These are phyloP conservation scores for Maccullochella peelii DNA, from an alignment of 2,113 vertebrate genomes.

Conservation along the genomic window DNA sequence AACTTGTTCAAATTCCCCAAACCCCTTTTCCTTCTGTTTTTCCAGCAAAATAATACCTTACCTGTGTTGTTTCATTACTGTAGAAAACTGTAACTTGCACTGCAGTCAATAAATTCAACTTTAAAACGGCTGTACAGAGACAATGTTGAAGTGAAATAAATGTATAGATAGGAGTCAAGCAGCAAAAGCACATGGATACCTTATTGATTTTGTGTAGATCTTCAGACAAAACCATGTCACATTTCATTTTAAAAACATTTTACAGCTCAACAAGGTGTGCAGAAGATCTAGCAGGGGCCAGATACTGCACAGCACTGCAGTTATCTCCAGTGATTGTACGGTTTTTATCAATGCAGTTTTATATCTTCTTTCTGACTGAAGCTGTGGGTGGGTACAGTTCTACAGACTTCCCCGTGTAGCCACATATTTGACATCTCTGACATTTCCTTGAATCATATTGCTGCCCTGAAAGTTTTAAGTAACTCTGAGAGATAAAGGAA, in stretches of 20 bases:
- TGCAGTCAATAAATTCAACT: neutral
- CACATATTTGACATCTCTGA: conserved; percentile 16
- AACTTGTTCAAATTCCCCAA: neutral
- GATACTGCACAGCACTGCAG: neutral
- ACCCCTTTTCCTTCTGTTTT: neutral
- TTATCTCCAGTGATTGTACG: neutral
- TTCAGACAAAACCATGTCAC: neutral
- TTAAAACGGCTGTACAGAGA: neutral
- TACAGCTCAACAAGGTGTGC: conserved; percentile 12
- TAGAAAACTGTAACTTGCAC: neutral
- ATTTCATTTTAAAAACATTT: conserved; percentile 3
- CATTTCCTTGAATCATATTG: conserved; percentile 39
- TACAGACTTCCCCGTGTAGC: neutral
- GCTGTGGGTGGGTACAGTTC: no score
- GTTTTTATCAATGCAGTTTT: neutral
- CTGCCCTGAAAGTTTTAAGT: conserved; percentile 32
- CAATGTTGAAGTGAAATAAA: neutral
- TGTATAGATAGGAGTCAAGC: neutral
- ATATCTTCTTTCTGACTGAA: neutral
- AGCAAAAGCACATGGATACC: neutral
- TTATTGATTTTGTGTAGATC: conserved; percentile 7
- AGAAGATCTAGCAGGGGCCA: neutral
- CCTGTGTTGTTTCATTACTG: neutral
- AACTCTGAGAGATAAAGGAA: conserved; percentile 7
- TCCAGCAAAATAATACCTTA: neutral